These are phyloP conservation scores for Pelosia muscerda DNA, from an alignment of 2,888 invertebrate species.

Conservation along the genomic window DNA sequence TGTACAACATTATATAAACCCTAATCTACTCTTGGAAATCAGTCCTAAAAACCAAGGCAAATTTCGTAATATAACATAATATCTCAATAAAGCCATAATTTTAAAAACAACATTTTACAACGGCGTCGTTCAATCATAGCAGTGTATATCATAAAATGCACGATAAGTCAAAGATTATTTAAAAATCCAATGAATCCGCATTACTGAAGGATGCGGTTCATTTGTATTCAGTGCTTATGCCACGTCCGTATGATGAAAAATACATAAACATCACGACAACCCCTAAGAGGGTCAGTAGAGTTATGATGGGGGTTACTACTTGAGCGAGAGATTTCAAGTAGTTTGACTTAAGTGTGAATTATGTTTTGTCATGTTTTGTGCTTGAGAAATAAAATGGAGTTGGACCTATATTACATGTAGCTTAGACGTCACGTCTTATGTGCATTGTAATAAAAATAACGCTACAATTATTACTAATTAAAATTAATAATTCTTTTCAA, in stretches of 20 bases:
- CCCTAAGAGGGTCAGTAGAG: constrained; percentile 25
- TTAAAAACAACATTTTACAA: neutral
- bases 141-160: constrained; percentile 27
- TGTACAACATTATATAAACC: neutral
- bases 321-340: constrained; percentile 14
- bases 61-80: neutral
- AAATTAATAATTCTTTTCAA: too few relatives aligned
- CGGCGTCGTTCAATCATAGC: constrained; percentile 4
- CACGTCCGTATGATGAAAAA: constrained; percentile 57
- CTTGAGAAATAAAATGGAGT: constrained; percentile 5
- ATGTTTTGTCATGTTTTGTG: constrained; percentile 12
- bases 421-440: neutral
- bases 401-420: neutral
- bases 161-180: constrained; percentile 39
- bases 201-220: constrained; percentile 62
- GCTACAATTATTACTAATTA: too few relatives aligned
- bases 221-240: constrained; percentile 71
- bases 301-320: constrained; percentile 20
- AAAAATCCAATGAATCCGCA: constrained; percentile 54
- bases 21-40: neutral
- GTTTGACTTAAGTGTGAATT: constrained; percentile 7
- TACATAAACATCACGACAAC: constrained; percentile 23
- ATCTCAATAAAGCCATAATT: neutral
- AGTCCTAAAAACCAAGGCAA: neutral
- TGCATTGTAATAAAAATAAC: too few relatives aligned